Conservation (phyloP, 2,797 vertebrate genomes). For the Strix occidentalis region DNA sequence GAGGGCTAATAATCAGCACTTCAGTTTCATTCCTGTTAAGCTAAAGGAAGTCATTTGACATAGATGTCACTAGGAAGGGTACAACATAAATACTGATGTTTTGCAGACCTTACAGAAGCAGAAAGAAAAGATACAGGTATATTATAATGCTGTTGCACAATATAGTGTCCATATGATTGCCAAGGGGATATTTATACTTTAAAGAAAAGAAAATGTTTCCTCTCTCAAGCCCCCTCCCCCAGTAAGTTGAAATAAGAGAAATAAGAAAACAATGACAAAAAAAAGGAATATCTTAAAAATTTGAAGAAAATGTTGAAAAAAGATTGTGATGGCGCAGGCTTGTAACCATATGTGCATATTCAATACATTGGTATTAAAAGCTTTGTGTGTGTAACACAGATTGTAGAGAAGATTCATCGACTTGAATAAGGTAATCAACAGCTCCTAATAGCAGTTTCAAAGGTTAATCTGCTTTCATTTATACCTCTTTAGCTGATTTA, state of each 20-base stretch:
- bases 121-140: neutral
- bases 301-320: neutral
- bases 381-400: neutral
- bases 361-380: neutral
- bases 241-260: neutral
- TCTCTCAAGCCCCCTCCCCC: accelerated
- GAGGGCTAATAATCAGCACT: constrained; percentile 44
- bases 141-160: neutral
- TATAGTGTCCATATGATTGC: neutral
- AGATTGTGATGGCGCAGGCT: neutral
- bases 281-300: neutral
- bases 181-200: neutral
- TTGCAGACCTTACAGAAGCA: neutral
- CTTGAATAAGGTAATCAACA: constrained; percentile 58
- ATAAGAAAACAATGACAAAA: neutral
- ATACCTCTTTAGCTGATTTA: constrained; percentile 23
- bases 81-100: constrained; percentile 10
- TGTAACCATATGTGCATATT: neutral
- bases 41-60: constrained; percentile 32
- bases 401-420: neutral
- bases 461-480: constrained; percentile 67
- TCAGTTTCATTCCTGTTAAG: constrained; percentile 44
- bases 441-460: constrained; percentile 27
- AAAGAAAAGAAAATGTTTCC: neutral
- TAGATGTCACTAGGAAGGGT: neutral